These are phyloP conservation scores for Arnoldichthys spilopterus DNA, from an alignment of 2,797 vertebrate genomes.

Conservation along the genomic window DNA sequence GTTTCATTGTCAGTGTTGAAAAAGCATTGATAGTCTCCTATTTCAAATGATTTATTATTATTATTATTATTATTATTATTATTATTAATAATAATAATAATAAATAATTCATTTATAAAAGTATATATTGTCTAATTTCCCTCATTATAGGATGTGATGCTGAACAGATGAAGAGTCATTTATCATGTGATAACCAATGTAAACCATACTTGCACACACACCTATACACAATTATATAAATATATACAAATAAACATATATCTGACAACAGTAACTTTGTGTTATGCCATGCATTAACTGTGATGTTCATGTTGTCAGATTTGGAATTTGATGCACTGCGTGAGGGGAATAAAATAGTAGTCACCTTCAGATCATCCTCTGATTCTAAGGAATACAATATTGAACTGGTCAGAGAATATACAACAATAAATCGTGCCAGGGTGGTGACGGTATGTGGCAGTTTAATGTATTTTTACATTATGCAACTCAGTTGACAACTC, in stretches of 20 bases:
- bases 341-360: constrained; percentile 4
- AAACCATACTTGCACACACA: too few relatives aligned
- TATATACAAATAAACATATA: not conserved
- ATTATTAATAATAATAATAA: too few relatives aligned
- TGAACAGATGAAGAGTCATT: constrained; percentile 18
- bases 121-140: not conserved
- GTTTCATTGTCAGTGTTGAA: not conserved
- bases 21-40: not conserved
- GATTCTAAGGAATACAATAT: not conserved
- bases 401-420: not conserved
- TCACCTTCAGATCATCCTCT: not conserved
- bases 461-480: not conserved
- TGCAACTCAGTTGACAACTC: not conserved
- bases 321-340: not conserved
- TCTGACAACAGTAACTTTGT: not conserved
- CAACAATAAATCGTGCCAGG: not conserved
- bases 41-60: not conserved
- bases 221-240: too few relatives aligned
- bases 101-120: too few relatives aligned
- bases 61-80: too few relatives aligned
- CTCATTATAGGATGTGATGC: constrained; percentile 30
- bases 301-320: not conserved
- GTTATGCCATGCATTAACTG: not conserved
- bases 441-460: constrained; percentile 4
- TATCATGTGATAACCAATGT: not conserved